A percentile compares a stretch with the other conserved stretches of the same genome.
Conservation (phyloP, 2,888 invertebrate species). For the Xanthia togata region DNA sequence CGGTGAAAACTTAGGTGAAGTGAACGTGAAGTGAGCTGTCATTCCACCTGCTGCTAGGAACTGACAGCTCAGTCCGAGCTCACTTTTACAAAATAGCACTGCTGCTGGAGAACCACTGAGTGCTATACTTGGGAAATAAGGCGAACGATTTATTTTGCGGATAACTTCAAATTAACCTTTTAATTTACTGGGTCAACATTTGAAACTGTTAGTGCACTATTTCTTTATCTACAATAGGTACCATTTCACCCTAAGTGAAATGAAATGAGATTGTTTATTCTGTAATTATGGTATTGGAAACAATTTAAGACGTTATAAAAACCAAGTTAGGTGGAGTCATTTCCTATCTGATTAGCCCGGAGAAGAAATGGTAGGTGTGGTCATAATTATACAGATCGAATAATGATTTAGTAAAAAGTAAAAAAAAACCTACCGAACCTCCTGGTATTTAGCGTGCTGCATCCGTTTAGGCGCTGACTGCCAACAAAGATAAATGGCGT, state of each 20-base stretch:
- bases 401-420: no score
- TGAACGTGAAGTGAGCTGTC: no score
- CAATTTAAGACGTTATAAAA: no score
- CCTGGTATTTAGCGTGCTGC: constrained; percentile 41
- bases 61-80: no score
- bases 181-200: neutral
- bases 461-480: constrained; percentile 56
- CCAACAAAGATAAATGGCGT: constrained; percentile 62
- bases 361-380: neutral
- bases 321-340: no score
- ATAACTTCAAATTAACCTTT: neutral
- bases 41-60: no score
- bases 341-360: neutral
- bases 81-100: no score
- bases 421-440: neutral
- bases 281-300: no score
- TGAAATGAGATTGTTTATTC: neutral
- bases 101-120: neutral
- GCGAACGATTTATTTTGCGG: no score
- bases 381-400: neutral
- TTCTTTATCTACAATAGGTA: neutral
- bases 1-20: no score
- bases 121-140: no score
- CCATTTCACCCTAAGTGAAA: neutral
- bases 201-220: neutral